A percentile compares a stretch with the other conserved stretches of the same genome.
Conservation (phyloP, 2,888 invertebrate genomes). For the Orgyia antiqua region DNA sequence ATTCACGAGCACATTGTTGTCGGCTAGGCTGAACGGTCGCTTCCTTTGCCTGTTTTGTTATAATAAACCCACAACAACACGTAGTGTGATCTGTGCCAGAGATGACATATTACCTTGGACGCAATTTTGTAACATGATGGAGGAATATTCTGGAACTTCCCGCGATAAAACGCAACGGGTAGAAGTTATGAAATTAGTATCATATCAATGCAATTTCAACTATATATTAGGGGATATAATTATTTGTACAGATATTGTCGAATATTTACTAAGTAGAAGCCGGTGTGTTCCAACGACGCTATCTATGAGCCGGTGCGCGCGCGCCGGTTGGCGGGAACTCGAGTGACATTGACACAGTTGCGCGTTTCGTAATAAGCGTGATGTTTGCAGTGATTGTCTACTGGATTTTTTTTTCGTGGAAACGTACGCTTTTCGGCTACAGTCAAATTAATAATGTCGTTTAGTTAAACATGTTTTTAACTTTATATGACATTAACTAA, state of each 20-base stretch:
- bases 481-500: too few species aligned
- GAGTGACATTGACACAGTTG: slow-evolving; percentile 58
- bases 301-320: slow-evolving; percentile 30
- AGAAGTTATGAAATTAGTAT: too few species aligned
- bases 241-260: too few species aligned
- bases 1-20: slow-evolving; percentile 36
- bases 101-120: slow-evolving; percentile 16
- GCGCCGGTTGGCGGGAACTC: slow-evolving; percentile 38
- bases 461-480: slow-evolving; percentile 2
- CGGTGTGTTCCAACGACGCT: slow-evolving; percentile 20
- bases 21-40: slow-evolving; percentile 16
- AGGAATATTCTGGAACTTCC: slow-evolving; percentile 17
- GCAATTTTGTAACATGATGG: slow-evolving; percentile 1
- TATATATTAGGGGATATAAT: too few species aligned
- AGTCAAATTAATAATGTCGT: slow-evolving; percentile 9
- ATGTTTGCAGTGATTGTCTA: slow-evolving; percentile 46
- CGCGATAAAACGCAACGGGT: slow-evolving; percentile 10
- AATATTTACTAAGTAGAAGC: slow-evolving; percentile 12
- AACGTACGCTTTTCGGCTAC: slow-evolving; percentile 21
- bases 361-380: slow-evolving; percentile 46
- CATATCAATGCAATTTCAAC: too few species aligned
- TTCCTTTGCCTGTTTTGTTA: slow-evolving; percentile 41
- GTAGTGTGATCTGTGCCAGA: slow-evolving; percentile 12
- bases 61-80: slow-evolving; percentile 15
- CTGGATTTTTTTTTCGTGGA: slow-evolving; percentile 32